Percentiles rank a stretch among this genome's conserved stretches.
phyloP scores from a whole-genome alignment of 1,140 invertebrate genomes.

The Hyphantria cunea region DNA sequence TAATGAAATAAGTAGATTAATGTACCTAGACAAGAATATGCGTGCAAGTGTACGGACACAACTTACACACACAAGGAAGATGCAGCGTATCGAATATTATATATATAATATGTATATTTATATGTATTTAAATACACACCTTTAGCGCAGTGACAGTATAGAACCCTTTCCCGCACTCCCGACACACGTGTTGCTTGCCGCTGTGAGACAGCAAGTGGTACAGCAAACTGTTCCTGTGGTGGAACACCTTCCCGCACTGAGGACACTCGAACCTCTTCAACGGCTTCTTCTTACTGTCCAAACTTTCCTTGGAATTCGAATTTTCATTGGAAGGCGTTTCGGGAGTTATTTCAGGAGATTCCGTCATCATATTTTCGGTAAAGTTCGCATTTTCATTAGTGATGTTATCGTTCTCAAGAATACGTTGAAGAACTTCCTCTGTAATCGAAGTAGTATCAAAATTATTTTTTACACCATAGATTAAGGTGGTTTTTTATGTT shows the following conservation, averaged over 20 bases:
- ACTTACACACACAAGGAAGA: no score
- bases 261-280: conserved; percentile 54
- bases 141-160: conserved; percentile 82
- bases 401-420: conserved; percentile 67
- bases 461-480: neutral
- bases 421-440: conserved; percentile 70
- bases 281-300: conserved; percentile 29
- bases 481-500: no score
- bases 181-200: conserved; percentile 89
- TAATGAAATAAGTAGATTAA: no score
- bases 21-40: no score
- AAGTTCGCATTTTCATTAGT: conserved; percentile 61
- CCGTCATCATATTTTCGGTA: conserved; percentile 51
- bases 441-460: conserved; percentile 7
- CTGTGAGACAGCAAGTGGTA: conserved; percentile 92
- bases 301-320: neutral
- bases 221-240: conserved; percentile 91
- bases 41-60: no score
- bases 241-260: conserved; percentile 88
- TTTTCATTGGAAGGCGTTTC: conserved; percentile 12
- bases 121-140: neutral
- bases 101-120: no score
- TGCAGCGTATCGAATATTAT: no score
- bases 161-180: conserved; percentile 91
- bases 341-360: neutral